Evolutionary conservation across 2,888 invertebrate genomes (phyloP).

Genomic region (Plemyria rubiginata): DNA sequence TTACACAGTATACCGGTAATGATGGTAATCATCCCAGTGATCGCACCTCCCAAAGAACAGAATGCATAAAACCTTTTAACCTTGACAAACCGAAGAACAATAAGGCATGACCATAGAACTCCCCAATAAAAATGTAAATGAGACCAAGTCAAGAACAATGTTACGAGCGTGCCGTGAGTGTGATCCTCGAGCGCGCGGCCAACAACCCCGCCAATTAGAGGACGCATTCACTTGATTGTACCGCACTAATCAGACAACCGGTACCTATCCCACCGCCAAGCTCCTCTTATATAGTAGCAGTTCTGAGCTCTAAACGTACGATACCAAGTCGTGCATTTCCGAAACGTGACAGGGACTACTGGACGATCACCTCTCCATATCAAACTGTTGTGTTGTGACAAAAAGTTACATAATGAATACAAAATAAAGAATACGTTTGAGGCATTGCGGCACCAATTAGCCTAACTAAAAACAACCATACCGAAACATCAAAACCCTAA

Average conservation of each 20-base stretch:
- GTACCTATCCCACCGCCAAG: background rate
- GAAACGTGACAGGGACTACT: too few species aligned
- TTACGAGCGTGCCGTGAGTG: background rate
- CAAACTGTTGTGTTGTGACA: too few species aligned
- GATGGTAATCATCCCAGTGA: background rate
- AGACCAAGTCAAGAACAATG: conserved; percentile 8
- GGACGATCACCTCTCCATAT: too few species aligned
- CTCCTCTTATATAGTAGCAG: too few species aligned
- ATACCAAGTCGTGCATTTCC: background rate
- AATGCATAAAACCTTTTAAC: background rate
- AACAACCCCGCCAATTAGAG: conserved; percentile 36
- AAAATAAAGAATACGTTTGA: background rate
- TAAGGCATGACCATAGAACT: background rate
- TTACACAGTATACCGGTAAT: too few species aligned
- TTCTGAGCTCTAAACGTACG: too few species aligned
- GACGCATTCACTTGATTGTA: conserved; percentile 24
- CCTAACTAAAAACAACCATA: too few species aligned
- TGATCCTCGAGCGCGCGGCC: conserved; percentile 23
- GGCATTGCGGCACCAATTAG: too few species aligned
- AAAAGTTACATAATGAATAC: background rate
- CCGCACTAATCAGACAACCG: conserved; percentile 16
- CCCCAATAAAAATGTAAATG: conserved; percentile 8
- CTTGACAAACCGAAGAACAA: background rate
- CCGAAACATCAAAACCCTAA: background rate
- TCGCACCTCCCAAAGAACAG: background rate